A percentile compares a stretch with the other conserved stretches of the same genome.
Evolutionary conservation across 2,113 vertebrate species (phyloP).

Genomic region (Dinomys branickii): DNA sequence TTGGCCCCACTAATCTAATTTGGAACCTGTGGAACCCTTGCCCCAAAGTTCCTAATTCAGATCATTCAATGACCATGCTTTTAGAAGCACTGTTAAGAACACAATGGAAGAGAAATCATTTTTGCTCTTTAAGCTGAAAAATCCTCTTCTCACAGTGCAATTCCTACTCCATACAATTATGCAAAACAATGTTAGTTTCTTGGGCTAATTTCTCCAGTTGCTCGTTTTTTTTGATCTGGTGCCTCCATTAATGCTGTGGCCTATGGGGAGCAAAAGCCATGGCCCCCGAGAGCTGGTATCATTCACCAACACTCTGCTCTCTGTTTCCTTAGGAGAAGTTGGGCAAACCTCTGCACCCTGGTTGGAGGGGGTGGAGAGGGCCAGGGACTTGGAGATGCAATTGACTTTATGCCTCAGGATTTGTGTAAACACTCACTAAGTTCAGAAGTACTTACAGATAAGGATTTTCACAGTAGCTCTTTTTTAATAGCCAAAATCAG

Average conservation of each 20-base stretch:
- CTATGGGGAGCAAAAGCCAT: accelerated
- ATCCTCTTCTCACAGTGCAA: not conserved
- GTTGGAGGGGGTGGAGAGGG: too few species aligned
- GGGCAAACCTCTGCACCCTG: not conserved
- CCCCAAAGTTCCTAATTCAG: not conserved
- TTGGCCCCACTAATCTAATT: not conserved
- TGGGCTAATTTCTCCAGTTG: not conserved
- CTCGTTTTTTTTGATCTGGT: accelerated
- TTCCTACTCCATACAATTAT: not conserved
- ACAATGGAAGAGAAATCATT: accelerated
- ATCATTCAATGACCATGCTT: accelerated
- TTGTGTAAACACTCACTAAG: not conserved
- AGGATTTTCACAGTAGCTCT: not conserved
- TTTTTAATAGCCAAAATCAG: not conserved
- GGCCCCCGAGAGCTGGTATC: accelerated
- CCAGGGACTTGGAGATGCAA: not conserved
- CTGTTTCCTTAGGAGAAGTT: not conserved
- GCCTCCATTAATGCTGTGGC: accelerated
- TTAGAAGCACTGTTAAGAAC: not conserved
- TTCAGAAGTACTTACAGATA: not conserved
- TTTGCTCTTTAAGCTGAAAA: not conserved
- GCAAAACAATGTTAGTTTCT: not conserved
- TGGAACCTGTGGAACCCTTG: not conserved
- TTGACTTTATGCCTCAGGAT: not conserved
- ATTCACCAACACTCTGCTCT: not conserved